These are phyloP conservation scores for Clunio marinus DNA, from an alignment of 2,888 invertebrate genomes.

Conservation along the genomic window DNA sequence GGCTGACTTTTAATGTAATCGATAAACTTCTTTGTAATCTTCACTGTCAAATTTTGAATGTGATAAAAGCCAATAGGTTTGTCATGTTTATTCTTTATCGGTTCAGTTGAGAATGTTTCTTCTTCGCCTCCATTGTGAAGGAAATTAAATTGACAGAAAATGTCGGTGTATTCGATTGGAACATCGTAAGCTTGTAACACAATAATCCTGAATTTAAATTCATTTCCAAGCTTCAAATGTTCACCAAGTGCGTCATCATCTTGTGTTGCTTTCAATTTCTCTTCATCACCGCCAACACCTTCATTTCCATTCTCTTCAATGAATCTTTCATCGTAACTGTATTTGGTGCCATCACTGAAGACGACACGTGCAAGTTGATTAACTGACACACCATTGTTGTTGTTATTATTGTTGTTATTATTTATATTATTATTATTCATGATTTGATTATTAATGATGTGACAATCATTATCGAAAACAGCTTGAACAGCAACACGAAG, in stretches of 20 bases:
- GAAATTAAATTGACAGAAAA: constrained; percentile 99
- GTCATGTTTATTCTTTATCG: constrained; percentile 92
- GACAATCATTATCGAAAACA: constrained; percentile 66
- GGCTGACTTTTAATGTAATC: constrained; percentile 97
- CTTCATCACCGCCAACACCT: constrained; percentile 76
- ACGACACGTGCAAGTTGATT: constrained; percentile 92
- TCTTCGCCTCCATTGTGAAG: constrained; percentile 89
- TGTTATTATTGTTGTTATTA: constrained; percentile 59
- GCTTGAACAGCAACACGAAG: constrained; percentile 94
- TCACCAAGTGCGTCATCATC: constrained; percentile 70
- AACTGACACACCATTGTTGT: constrained; percentile 81
- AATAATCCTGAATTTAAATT: constrained; percentile 96
- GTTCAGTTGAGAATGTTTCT: constrained; percentile 99
- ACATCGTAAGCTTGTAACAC: constrained; percentile 95
- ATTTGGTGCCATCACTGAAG: constrained; percentile 71
- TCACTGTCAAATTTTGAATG: constrained; percentile 97
- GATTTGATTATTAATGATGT: constrained; percentile 22
- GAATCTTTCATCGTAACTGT: constrained; percentile 63
- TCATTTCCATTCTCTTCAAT: constrained; percentile 64
- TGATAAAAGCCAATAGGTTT: constrained; percentile 94
- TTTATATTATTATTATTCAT: constrained; percentile 18
- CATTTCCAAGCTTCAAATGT: constrained; percentile 82
- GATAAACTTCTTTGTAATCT: constrained; percentile 91
- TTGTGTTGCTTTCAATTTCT: constrained; percentile 79
- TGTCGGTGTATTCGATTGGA: constrained; percentile 94